Evolutionary conservation across 2,113 vertebrate genomes (phyloP).

Genomic region (Pollachius pollachius): DNA sequence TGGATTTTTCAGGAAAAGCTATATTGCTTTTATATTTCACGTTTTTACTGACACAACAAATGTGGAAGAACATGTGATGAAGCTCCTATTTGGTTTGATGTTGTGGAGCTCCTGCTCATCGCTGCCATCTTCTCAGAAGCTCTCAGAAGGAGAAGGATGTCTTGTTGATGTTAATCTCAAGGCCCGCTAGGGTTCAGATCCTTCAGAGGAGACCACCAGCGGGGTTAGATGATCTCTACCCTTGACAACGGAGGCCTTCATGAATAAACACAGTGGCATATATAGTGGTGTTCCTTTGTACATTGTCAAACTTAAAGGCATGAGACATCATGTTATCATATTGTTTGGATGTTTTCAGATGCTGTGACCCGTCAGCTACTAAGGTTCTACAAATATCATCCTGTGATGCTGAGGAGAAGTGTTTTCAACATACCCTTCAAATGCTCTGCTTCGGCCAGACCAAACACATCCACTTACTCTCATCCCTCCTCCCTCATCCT

Average conservation of each 20-base stretch:
- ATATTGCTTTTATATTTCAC: slow-evolving; percentile 51
- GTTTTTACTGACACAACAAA: not conserved
- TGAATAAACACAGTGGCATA: not conserved
- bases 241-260: slow-evolving; percentile 39
- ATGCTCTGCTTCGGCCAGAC: not conserved
- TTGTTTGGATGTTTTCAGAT: too few species aligned
- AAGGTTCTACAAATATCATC: not conserved
- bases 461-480: slow-evolving; percentile 54
- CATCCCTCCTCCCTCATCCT: slow-evolving; percentile 14
- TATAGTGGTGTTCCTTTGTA: too few species aligned
- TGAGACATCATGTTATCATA: not conserved
- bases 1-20: slow-evolving; percentile 53
- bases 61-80: slow-evolving; percentile 54
- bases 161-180: too few species aligned
- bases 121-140: too few species aligned
- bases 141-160: too few species aligned
- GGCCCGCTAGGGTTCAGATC: too few species aligned
- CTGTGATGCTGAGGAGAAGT: not conserved
- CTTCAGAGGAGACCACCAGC: too few species aligned
- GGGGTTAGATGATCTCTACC: slow-evolving; percentile 16
- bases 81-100: not conserved
- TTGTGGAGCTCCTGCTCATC: too few species aligned
- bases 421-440: not conserved
- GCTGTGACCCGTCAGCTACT: not conserved
- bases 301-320: too few species aligned